Evolutionary conservation across 2,888 invertebrate species (phyloP), one percentile per base, ranked within the genome.

Genomic region (Automeris io): DNA sequence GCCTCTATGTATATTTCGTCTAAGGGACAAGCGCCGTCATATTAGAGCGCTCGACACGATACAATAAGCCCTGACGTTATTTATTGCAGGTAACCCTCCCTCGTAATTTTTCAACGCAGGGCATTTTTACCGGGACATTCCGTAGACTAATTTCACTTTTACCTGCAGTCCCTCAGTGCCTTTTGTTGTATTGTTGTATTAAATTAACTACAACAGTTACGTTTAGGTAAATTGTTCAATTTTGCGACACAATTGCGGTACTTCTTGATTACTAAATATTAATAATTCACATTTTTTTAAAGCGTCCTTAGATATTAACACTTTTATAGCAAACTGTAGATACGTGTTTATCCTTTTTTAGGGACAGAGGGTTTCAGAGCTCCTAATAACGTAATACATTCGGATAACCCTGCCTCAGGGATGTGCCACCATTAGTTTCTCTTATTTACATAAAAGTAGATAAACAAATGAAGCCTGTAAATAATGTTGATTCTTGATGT

Each of bases 141-240:
- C 7, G 16, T 16, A 16, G 13, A 16, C 26, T 16, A 29, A 29
- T 29, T 29, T 29, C n/a, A 29, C 13, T 16, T 3, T 16, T 2
- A 2, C 16, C n/a, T 2, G n/a, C 16, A 2, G 16, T 8, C 16
- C 16, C n/a, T 16, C 16, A 16, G 8, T 5, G 29, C 29, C 50
- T 53, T 50, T 57, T 57, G 58, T 60, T 60, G 58, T 57, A 53
- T 60, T 57, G 50, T 56, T 52, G 45, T 57, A 58, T 58, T 49
- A 53, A 57, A 52, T 54, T 59, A 60, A 54, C 46, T 49, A 43
- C 45, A 41, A 43, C 45, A 52, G 45, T 44, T 40, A 49, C 46
- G 45, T 49, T 41, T 40, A 34, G 42, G 43, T 43, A 42, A 45
- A 47, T 49, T 47, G 43, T 47, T 47, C 47, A 45, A 49, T 49